phyloP scores from a whole-genome alignment of 37 sponge, comb jelly and placozoan genomes.

The Ephydatia muelleri region DNA sequence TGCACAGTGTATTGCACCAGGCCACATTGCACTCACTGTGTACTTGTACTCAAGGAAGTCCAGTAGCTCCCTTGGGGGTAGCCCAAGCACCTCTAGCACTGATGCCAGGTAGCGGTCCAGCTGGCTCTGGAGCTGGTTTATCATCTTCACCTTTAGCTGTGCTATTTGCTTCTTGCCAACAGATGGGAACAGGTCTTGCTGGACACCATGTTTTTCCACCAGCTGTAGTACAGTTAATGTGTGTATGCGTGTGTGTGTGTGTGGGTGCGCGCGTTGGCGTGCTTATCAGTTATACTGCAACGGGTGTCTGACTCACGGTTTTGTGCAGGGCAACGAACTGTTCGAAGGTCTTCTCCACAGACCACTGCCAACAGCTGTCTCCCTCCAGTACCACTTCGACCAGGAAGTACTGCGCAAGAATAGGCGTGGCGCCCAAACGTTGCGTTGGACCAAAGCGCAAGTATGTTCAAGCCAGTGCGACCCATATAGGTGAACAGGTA shows the following conservation, averaged over 20 bases:
- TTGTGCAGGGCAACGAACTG: slow-evolving; percentile 57
- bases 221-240: slow-evolving; percentile 25
- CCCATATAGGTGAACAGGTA: too few species aligned
- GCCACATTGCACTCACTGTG: slow-evolving; percentile 38
- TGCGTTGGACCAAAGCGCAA: too few species aligned
- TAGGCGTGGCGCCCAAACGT: too few species aligned
- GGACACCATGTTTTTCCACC: slow-evolving; percentile 27
- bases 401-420: slow-evolving; percentile 28
- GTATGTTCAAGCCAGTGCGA: too few species aligned
- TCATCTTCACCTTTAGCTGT: slow-evolving; percentile 18
- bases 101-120: slow-evolving; percentile 53
- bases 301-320: slow-evolving; percentile 36
- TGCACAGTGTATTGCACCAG: neutral
- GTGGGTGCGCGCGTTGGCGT: neutral
- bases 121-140: slow-evolving; percentile 21
- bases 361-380: slow-evolving; percentile 40
- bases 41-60: slow-evolving; percentile 71
- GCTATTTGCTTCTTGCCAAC: slow-evolving; percentile 2
- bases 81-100: slow-evolving; percentile 38
- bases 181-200: slow-evolving; percentile 47
- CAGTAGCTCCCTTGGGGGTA: slow-evolving; percentile 65
- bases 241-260: slow-evolving; percentile 20
- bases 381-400: slow-evolving; percentile 31
- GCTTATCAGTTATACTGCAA: neutral
- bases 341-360: slow-evolving; percentile 41